Base-by-base conservation (phyloP, 2,797 vertebrate species). In the Melanotaenia pygmaea region DNA sequence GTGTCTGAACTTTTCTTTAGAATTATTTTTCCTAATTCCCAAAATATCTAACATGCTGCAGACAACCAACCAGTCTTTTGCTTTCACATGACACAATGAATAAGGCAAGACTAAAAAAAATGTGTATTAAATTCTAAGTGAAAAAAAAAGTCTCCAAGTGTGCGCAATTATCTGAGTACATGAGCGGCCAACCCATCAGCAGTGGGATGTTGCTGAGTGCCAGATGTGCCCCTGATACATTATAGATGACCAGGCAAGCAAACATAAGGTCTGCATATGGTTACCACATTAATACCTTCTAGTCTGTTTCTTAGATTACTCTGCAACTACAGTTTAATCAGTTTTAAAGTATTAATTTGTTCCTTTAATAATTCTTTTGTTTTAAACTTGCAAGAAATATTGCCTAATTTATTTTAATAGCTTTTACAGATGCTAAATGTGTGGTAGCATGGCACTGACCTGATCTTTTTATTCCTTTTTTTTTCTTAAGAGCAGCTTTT, bases 151-250 rank as follows among this genome's bases (percentile, higher is more conserved):
- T 72, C 60, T 64, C 13, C 18, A 61, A 74, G 74, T 75, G 65
- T 68, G 54, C 50, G 70, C 71, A 71, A 74, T 77, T 56, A 77
- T 79, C 51, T 60, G 60, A 26, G 65, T 11, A 18, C 43, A 20
- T 53, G 24, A 81, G 70, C 81, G 80, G 76, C 86, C 79, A 82
- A 59, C 68, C 62, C 56, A 59, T 65, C 82, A 64, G 77, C 84
- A 72, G 59, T 59, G 18, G 30, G 51, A 26, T 66, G 70, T 67
- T 54, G 34, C 57, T 70, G 72, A 86, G 81, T 78, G 73, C 81
- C 91, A 91, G 88, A 90, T 89, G 89, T 89, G 88, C 5, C 86
- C 79, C 85, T 84, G 68, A 61, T 93, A 74, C 81, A 93, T 93
- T 87, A 93, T 90, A 83, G 79, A 93, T 91, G 89, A 90, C 30